phyloP scores from a whole-genome alignment of 1,140 invertebrate genomes.

The Odontomachus brunneus region DNA sequence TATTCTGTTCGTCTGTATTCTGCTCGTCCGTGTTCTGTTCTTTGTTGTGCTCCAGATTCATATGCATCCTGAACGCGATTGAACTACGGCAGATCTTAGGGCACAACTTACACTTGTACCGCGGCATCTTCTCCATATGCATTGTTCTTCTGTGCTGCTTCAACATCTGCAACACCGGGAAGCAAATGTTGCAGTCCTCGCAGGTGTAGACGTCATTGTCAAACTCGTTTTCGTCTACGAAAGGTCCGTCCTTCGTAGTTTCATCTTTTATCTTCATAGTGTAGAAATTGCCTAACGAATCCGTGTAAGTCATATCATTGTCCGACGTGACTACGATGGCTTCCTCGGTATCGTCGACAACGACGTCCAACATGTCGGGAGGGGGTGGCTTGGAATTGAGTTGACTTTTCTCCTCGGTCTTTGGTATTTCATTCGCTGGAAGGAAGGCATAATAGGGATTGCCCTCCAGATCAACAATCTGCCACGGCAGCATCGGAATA shows the following conservation, averaged over 20 bases:
- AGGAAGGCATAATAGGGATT: conserved; percentile 79
- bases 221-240: not conserved
- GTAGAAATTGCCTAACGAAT: conserved; percentile 62
- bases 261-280: conserved; percentile 66
- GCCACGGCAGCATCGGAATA: conserved; percentile 79
- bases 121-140: conserved; percentile 68
- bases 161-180: conserved; percentile 84
- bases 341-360: conserved; percentile 26
- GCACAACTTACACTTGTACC: conserved; percentile 75
- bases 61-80: conserved; percentile 71
- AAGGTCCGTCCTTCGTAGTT: conserved; percentile 28
- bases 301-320: conserved; percentile 42
- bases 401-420: conserved; percentile 10
- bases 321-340: conserved; percentile 16
- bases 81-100: conserved; percentile 69
- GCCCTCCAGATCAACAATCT: conserved; percentile 78
- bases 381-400: not conserved
- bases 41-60: conserved; percentile 58
- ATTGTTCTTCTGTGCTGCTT: conserved; percentile 75
- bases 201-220: conserved; percentile 77
- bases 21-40: conserved; percentile 16
- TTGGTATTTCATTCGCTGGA: conserved; percentile 59
- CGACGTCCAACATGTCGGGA: not conserved
- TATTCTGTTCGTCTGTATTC: not conserved
- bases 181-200: conserved; percentile 84